phyloP scores from a whole-genome alignment of 2,113 vertebrate genomes.

The Varanus salvator region DNA sequence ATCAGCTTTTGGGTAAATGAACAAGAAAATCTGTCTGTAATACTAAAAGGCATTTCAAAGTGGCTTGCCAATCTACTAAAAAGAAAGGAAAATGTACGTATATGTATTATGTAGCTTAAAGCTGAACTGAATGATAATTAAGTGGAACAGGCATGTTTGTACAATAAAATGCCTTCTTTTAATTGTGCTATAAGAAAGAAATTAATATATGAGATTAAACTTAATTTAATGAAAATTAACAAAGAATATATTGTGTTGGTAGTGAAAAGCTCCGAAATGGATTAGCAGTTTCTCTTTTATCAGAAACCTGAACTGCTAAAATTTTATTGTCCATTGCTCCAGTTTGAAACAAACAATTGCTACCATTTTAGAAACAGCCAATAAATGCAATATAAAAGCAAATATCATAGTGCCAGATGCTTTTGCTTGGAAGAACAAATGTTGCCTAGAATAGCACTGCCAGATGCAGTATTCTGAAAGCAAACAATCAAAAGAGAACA shows the following conservation, averaged over 20 bases:
- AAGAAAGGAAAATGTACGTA: neutral
- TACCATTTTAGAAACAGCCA: constrained; percentile 1
- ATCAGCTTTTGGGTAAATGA: neutral
- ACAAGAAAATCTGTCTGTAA: neutral
- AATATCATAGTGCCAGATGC: neutral
- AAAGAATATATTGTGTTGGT: constrained; percentile 15
- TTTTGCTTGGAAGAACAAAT: neutral
- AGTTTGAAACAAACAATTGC: constrained; percentile 1
- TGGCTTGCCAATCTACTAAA: neutral
- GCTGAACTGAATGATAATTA: neutral
- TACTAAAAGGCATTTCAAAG: neutral
- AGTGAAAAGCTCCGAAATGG: neutral
- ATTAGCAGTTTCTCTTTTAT: neutral
- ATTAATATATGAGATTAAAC: constrained; percentile 8
- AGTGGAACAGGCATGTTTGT: neutral
- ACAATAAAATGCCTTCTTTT: neutral
- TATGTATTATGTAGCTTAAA: neutral
- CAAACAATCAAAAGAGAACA: neutral
- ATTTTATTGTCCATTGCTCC: constrained; percentile 5
- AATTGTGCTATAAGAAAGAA: neutral
- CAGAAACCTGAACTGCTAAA: neutral
- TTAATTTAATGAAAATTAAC: constrained; percentile 3
- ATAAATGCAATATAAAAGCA: constrained; percentile 2
- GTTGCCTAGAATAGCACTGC: neutral
- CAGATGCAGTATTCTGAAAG: neutral